Percentiles rank a stretch among this genome's conserved stretches.
phyloP scores from a whole-genome alignment of 2,888 invertebrate species.

The Mesorhabditis belari region DNA sequence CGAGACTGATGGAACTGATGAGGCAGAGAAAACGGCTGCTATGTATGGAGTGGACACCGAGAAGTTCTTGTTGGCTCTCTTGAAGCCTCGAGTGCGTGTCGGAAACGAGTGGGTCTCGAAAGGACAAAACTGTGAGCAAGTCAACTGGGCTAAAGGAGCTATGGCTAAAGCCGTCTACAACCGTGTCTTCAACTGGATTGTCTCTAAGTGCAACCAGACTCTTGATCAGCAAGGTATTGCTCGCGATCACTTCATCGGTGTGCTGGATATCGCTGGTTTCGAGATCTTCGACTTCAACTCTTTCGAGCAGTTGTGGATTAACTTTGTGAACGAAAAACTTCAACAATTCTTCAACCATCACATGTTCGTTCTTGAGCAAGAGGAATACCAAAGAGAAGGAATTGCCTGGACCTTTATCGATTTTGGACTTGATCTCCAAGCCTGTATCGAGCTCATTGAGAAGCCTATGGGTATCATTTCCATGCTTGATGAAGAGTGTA shows the following conservation, averaged over 20 bases:
- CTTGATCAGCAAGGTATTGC: conserved; percentile 55
- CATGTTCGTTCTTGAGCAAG: conserved; percentile 60
- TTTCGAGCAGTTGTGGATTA: conserved; percentile 60
- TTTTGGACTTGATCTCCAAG: conserved; percentile 91
- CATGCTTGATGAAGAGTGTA: conserved; percentile 54
- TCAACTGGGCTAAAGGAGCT: conserved; percentile 54
- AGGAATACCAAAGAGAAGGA: conserved; percentile 58
- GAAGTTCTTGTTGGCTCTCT: conserved; percentile 54
- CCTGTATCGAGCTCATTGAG: conserved; percentile 90
- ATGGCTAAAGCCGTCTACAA: conserved; percentile 58
- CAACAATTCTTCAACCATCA: conserved; percentile 61
- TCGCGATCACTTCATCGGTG: conserved; percentile 52
- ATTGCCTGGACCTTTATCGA: conserved; percentile 93
- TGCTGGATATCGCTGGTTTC: conserved; percentile 59
- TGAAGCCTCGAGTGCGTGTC: conserved; percentile 58
- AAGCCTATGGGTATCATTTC: conserved; percentile 59
- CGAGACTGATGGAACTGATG: conserved; percentile 69
- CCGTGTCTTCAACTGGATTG: conserved; percentile 70
- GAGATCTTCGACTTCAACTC: conserved; percentile 60
- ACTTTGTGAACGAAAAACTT: conserved; percentile 59
- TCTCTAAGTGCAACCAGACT: conserved; percentile 99
- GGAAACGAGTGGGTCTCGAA: conserved; percentile 59
- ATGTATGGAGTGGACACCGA: conserved; percentile 45
- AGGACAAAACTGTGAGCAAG: conserved; percentile 58
- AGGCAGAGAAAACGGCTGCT: conserved; percentile 37